phyloP scores from a whole-genome alignment of 2,113 vertebrate species.

The Macaca mulatta region DNA sequence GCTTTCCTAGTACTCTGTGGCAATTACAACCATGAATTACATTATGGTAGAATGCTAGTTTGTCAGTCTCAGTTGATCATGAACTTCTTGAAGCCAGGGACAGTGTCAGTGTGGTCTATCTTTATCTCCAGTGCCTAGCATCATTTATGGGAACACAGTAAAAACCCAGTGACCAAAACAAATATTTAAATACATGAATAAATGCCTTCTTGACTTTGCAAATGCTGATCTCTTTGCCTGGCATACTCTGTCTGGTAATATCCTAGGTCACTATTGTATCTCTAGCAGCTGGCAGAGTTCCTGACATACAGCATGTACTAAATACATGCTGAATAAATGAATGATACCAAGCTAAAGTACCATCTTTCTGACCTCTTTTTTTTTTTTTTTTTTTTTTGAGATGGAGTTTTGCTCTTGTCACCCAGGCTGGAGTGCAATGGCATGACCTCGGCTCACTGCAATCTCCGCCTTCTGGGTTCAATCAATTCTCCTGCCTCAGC shows the following conservation, averaged over 20 bases:
- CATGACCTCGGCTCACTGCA: no score
- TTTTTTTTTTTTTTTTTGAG: no score
- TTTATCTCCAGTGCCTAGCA: neutral
- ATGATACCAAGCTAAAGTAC: neutral
- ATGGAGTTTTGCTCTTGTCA: no score
- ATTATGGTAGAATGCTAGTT: neutral
- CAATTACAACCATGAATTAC: neutral
- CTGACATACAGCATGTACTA: neutral
- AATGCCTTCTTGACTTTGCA: neutral
- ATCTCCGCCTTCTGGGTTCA: no score
- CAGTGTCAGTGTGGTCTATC: neutral
- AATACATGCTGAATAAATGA: neutral
- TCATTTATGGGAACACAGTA: neutral
- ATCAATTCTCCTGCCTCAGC: no score
- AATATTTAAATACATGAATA: neutral
- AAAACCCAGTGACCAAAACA: neutral
- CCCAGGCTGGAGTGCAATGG: no score
- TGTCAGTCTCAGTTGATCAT: neutral
- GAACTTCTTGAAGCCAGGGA: neutral
- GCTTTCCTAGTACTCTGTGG: neutral
- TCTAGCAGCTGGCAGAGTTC: neutral
- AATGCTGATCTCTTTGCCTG: neutral
- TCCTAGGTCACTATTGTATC: neutral
- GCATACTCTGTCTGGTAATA: neutral
- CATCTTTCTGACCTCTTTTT: neutral